Conservation (phyloP, 2,888 invertebrate genomes). For the Zhengitettix transpicula region DNA sequence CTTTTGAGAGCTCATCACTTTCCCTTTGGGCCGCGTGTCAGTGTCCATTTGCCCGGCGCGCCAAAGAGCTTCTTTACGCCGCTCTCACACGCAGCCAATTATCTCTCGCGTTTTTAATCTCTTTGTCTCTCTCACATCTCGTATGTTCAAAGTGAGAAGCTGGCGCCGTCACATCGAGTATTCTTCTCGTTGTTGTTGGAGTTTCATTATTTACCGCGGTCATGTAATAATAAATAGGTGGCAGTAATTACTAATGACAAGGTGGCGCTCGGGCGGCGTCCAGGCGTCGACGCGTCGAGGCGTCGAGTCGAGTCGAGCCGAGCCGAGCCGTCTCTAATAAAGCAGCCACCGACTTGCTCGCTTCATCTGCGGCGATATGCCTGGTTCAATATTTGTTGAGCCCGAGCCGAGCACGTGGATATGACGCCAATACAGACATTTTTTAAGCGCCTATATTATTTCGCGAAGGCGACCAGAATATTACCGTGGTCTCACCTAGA, state of each 20-base stretch:
- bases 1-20: not conserved
- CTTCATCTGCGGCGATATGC: not conserved
- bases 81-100: slow-evolving; percentile 7
- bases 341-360: too few relatives aligned
- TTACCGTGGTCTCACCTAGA: too few relatives aligned
- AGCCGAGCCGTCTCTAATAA: too few relatives aligned
- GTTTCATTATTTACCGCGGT: too few relatives aligned
- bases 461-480: too few relatives aligned
- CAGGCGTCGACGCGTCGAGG: too few relatives aligned
- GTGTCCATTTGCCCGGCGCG: slow-evolving; percentile 5
- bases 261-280: too few relatives aligned
- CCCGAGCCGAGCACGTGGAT: not conserved
- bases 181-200: too few relatives aligned
- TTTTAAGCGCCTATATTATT: too few relatives aligned
- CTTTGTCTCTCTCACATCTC: slow-evolving; percentile 5
- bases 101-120: slow-evolving; percentile 9
- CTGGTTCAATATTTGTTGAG: not conserved
- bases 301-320: too few relatives aligned
- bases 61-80: slow-evolving; percentile 8
- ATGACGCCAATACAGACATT: not conserved
- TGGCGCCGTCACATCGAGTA: not conserved
- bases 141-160: not conserved
- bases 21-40: not conserved
- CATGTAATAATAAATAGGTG: too few relatives aligned
- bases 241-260: too few relatives aligned